Percentiles rank a stretch among this genome's conserved stretches.
Evolutionary conservation across 2,113 vertebrate genomes (phyloP).

Genomic region (Misgurnus anguillicaudatus): DNA sequence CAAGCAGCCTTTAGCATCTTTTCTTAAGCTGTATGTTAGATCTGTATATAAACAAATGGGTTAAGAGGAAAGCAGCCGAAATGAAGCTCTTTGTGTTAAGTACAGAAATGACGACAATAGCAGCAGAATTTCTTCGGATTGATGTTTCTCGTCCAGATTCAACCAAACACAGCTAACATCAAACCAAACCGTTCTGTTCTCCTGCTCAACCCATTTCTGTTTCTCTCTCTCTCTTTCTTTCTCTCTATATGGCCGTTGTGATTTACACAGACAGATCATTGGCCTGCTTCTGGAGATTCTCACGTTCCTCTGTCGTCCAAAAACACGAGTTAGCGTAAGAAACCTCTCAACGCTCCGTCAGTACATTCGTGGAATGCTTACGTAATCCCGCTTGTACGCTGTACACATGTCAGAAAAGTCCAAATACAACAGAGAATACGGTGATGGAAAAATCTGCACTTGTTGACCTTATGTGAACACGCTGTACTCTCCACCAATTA

Average conservation of each 20-base stretch:
- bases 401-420: conserved; percentile 17
- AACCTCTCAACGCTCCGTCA: conserved; percentile 47
- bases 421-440: background rate
- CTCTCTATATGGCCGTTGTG: conserved; percentile 3
- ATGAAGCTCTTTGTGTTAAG: no score
- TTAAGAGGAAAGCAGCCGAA: no score
- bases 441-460: background rate
- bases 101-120: no score
- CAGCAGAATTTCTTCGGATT: no score
- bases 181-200: no score
- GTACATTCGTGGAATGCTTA: conserved; percentile 58
- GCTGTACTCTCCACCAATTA: background rate
- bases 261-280: conserved; percentile 3
- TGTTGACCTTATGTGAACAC: background rate
- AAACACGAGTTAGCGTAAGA: background rate
- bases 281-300: conserved; percentile 50
- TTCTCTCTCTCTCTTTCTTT: conserved; percentile 11
- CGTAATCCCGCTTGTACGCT: conserved; percentile 61
- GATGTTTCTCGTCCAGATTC: no score
- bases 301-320: conserved; percentile 56
- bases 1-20: no score
- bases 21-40: no score
- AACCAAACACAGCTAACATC: no score
- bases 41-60: no score
- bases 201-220: background rate